phyloP scores from a whole-genome alignment of 2,797 vertebrate species.

The Microtus obscurus region DNA sequence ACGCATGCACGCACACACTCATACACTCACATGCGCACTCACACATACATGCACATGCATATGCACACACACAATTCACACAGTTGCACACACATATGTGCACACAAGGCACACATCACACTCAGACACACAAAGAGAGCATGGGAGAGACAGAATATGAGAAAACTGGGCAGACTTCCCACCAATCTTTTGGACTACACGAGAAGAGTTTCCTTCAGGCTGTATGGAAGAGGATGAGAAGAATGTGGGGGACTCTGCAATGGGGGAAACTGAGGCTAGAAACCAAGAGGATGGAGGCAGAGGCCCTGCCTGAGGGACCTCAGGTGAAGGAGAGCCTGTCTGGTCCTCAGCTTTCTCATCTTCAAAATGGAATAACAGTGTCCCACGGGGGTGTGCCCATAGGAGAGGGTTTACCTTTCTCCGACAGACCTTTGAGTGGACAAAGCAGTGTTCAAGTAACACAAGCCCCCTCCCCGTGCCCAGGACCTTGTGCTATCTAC shows the following conservation, averaged over 20 bases:
- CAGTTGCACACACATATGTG: too few relatives aligned
- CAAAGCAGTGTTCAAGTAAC: not conserved
- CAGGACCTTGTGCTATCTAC: not conserved
- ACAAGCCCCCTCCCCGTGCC: not conserved
- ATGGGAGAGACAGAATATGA: constrained; percentile 28
- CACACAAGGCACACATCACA: not conserved
- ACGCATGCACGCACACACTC: too few relatives aligned
- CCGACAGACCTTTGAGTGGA: not conserved
- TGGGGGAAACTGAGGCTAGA: constrained; percentile 21
- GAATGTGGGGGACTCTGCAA: not conserved
- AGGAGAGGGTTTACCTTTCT: not conserved
- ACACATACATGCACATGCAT: too few relatives aligned
- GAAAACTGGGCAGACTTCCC: constrained; percentile 32
- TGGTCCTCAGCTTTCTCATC: constrained; percentile 21
- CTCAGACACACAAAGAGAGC: too few relatives aligned
- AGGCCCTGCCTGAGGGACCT: not conserved
- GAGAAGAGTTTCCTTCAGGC: constrained; percentile 37
- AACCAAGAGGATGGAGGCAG: not conserved
- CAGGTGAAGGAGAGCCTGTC: not conserved
- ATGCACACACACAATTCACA: not conserved
- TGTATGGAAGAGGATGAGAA: not conserved
- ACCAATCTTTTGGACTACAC: not conserved
- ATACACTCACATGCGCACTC: not conserved
- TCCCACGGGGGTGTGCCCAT: not conserved
- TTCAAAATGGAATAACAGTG: constrained; percentile 22